phyloP scores from a whole-genome alignment of 2,888 invertebrate genomes.

The Entomobrya proxima region DNA sequence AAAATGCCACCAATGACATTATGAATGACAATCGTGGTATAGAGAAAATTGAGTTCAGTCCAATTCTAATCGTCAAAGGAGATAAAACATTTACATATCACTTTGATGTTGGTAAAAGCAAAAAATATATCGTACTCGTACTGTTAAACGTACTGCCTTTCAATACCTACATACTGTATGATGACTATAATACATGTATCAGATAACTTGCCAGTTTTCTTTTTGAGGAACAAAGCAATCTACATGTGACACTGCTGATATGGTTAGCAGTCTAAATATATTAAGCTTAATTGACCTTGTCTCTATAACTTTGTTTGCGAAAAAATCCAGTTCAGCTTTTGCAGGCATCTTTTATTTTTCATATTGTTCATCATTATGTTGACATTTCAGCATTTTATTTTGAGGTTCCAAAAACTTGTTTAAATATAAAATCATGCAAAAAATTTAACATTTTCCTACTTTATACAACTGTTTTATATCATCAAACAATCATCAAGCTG shows the following conservation, averaged over 20 bases:
- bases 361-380: too few relatives aligned
- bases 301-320: too few relatives aligned
- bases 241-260: neutral
- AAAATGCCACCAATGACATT: neutral
- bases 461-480: too few relatives aligned
- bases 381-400: too few relatives aligned
- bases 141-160: constrained; percentile 9
- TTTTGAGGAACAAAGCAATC: neutral
- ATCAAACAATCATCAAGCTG: too few relatives aligned
- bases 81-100: neutral
- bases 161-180: constrained; percentile 27
- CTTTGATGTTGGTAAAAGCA: neutral
- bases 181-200: constrained; percentile 15
- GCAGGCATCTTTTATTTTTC: too few relatives aligned
- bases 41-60: neutral
- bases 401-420: too few relatives aligned
- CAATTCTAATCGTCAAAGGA: neutral
- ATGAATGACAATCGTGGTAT: neutral
- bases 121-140: neutral
- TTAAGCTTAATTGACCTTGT: too few relatives aligned
- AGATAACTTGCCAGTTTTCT: constrained; percentile 29
- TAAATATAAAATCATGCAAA: neutral
- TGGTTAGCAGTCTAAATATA: too few relatives aligned
- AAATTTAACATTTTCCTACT: neutral
- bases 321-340: too few relatives aligned